Conservation (phyloP, 1,140 invertebrate species). For the Apis mellifera region DNA sequence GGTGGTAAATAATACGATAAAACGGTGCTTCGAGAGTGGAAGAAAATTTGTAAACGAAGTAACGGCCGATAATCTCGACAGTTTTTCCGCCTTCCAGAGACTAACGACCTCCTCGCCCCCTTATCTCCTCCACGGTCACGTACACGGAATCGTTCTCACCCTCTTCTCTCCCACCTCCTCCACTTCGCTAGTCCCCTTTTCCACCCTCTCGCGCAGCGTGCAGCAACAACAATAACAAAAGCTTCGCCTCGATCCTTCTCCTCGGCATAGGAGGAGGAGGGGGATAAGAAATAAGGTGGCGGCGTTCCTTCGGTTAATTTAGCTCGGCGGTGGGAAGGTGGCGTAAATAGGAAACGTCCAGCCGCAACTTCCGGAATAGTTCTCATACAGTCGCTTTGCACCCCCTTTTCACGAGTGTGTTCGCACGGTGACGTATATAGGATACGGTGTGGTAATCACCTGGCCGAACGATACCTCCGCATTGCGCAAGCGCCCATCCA, state of each 20-base stretch:
- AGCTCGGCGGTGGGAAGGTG: constrained; percentile 69
- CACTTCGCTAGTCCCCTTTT: background rate
- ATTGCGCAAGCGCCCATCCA: constrained; percentile 59
- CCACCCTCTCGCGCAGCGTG: too few relatives aligned
- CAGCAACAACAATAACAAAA: too few relatives aligned
- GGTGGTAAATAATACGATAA: constrained; percentile 61
- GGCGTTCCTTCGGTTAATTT: constrained; percentile 77
- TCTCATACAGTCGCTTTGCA: background rate
- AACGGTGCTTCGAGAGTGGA: background rate
- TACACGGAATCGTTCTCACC: constrained; percentile 58
- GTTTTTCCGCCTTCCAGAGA: constrained; percentile 76
- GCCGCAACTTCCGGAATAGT: constrained; percentile 42
- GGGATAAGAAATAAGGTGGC: constrained; percentile 75
- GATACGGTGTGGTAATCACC: constrained; percentile 50
- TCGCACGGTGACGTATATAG: constrained; percentile 51
- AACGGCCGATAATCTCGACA: constrained; percentile 66
- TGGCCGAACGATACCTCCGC: constrained; percentile 43
- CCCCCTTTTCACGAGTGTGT: constrained; percentile 20
- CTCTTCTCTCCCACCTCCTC: too few relatives aligned
- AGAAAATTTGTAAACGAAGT: constrained; percentile 73
- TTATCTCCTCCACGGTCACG: constrained; percentile 78
- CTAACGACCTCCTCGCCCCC: constrained; percentile 78
- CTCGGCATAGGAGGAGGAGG: constrained; percentile 63
- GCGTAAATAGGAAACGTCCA: constrained; percentile 76
- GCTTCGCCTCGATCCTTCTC: constrained; percentile 24